Percentiles rank a stretch among this genome's conserved stretches.
Conservation (phyloP, 2,797 vertebrate genomes). For the Acanthurus lineatus region DNA sequence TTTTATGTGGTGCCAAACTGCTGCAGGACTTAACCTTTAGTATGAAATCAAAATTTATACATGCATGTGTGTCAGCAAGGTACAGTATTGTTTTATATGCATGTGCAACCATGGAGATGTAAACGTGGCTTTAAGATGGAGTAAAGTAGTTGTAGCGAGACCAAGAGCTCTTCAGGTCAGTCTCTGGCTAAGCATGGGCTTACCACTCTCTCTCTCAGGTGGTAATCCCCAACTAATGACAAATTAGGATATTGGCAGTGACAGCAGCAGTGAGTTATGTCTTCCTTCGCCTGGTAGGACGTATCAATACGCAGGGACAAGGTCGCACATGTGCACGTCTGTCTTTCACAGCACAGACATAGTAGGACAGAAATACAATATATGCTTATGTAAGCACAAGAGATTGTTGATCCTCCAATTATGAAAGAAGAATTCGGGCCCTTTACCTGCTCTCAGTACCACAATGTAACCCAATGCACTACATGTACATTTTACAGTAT, state of each 20-base stretch:
- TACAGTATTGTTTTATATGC: background rate
- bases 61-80: background rate
- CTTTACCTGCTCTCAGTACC: background rate
- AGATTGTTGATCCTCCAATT: background rate
- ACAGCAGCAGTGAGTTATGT: conserved; percentile 67
- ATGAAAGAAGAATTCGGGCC: background rate
- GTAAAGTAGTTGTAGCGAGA: conserved; percentile 21
- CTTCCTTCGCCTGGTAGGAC: conserved; percentile 39
- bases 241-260: conserved; percentile 72
- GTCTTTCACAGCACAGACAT: conserved; percentile 5
- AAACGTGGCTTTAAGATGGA: conserved; percentile 3
- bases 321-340: conserved; percentile 34
- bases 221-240: conserved; percentile 73
- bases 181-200: conserved; percentile 71
- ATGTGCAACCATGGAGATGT: background rate
- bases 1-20: background rate
- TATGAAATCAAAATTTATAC: background rate
- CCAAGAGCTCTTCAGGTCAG: conserved; percentile 67
- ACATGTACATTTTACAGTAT: no score
- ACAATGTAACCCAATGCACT: background rate
- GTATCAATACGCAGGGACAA: conserved; percentile 44
- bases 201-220: conserved; percentile 56
- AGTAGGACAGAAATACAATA: background rate
- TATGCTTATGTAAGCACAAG: background rate
- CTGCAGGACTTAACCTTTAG: background rate